Base-by-base conservation (phyloP, 1,140 invertebrate genomes). In the Amyelois transitella region DNA sequence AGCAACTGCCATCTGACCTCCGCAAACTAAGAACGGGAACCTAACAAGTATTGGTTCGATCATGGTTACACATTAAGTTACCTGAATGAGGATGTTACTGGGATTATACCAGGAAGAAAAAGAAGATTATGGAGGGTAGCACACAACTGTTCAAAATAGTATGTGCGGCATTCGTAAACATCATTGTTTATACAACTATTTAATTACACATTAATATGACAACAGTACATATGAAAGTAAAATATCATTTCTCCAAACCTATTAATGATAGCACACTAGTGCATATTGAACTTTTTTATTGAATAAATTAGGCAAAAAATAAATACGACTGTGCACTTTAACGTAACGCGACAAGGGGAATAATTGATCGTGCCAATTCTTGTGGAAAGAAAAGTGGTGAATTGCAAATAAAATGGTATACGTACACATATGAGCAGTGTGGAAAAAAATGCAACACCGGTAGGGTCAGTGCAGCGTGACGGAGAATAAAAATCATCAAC, bases 401-500 rank as follows among this genome's bases (percentile, higher is more conserved):
- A 60, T 43, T 54, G 51, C 53, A 60, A 56, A 55, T 67, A 69
- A 73, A 72, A 57, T 59, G 44, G 60, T 64, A 66, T 68, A 75
- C 60, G 55, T 70, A 80, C 62, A 72, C 69, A 72, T 64, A 63
- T 66, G 58, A 64, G 64, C 52, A 24, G 32, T 47, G 55, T 56
- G 55, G 69, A 80, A 86, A 81, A 74, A 63, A 72, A 62, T 69
- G 58, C 70, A 69, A 69, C 59, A 48, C 53, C 49, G 58, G 44
- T 50, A 53, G 63, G 62, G 22, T 51, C 74, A 77, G 55, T 76
- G 76, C 72, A 85, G 75, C 85, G 77, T 85, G 81, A 86, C 82
- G 58, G 22, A 53, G 75, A 69, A 86, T 88, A 88, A 88, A 88
- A 88, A 81, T 83, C 67, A 81, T 82, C 69, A 62, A 55, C 78